Evolutionary conservation across 2,113 vertebrate species (phyloP).

Genomic region (Pycnonotus jocosus): DNA sequence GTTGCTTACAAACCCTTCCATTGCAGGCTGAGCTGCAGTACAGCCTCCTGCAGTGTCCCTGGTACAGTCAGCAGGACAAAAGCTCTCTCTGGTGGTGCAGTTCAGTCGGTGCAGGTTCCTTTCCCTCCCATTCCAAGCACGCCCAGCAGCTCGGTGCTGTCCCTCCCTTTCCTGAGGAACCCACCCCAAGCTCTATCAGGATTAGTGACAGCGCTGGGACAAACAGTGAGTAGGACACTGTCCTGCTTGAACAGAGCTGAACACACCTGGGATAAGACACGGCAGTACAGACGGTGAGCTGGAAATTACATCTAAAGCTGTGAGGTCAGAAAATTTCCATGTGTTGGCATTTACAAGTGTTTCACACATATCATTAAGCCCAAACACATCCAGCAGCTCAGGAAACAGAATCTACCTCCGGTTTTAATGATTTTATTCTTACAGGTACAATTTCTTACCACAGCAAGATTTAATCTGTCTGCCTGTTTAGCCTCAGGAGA

Average conservation of each 20-base stretch:
- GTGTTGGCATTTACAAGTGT: not conserved
- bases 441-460: not conserved
- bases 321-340: not conserved
- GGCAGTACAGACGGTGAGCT: not conserved
- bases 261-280: not conserved
- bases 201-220: not conserved
- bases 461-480: not conserved
- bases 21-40: fast-evolving
- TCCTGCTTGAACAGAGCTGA: not conserved
- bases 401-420: not conserved
- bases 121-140: fast-evolving
- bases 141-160: fast-evolving
- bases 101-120: not conserved
- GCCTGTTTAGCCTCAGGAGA: not conserved
- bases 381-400: not conserved
- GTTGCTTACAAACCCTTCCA: not conserved
- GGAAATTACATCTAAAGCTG: not conserved
- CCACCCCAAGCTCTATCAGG: not conserved
- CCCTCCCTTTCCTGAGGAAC: not conserved
- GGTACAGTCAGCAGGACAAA: not conserved
- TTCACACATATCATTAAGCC: not conserved
- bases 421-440: not conserved
- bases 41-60: fast-evolving
- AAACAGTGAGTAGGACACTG: not conserved
- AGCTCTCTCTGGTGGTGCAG: slow-evolving; percentile 19